Conservation (phyloP, 2,888 invertebrate genomes). For the Barypeithes pellucidus region DNA sequence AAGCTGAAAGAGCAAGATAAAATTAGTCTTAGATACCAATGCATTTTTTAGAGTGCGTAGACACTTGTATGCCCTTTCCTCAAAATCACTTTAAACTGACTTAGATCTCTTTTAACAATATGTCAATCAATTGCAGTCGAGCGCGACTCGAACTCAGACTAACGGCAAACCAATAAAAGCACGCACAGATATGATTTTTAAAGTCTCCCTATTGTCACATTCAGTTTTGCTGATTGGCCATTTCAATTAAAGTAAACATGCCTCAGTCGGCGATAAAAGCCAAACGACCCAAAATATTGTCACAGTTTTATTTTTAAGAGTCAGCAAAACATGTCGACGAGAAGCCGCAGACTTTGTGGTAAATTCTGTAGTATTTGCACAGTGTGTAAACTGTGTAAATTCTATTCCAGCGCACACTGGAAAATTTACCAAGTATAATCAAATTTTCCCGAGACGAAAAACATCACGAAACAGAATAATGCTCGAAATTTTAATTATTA, state of each 20-base stretch:
- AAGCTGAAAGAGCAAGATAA: too few relatives aligned
- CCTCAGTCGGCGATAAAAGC: constrained; percentile 12
- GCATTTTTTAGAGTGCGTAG: too few relatives aligned
- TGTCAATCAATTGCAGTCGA: too few relatives aligned
- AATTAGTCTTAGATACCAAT: too few relatives aligned
- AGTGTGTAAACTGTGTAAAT: constrained; percentile 31
- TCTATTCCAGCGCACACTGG: constrained; percentile 28
- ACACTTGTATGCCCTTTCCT: too few relatives aligned
- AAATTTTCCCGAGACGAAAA: constrained; percentile 12
- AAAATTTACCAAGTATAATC: constrained; percentile 31
- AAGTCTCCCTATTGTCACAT: background rate
- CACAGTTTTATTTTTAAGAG: constrained; percentile 36
- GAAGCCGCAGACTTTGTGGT: constrained; percentile 28
- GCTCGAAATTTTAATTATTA: constrained; percentile 54
- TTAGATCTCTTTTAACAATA: too few relatives aligned
- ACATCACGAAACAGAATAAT: constrained; percentile 16
- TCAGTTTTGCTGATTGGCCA: constrained; percentile 11
- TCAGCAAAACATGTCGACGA: constrained; percentile 35
- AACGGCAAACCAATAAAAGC: too few relatives aligned
- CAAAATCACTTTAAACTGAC: too few relatives aligned
- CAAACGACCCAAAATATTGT: constrained; percentile 26
- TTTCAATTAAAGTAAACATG: constrained; percentile 20
- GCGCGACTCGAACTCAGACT: too few relatives aligned
- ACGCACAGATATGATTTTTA: too few relatives aligned
- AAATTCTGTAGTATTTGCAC: constrained; percentile 29